Evolutionary conservation across 2,888 invertebrate species (phyloP).

Genomic region (Nycteola revayana): DNA sequence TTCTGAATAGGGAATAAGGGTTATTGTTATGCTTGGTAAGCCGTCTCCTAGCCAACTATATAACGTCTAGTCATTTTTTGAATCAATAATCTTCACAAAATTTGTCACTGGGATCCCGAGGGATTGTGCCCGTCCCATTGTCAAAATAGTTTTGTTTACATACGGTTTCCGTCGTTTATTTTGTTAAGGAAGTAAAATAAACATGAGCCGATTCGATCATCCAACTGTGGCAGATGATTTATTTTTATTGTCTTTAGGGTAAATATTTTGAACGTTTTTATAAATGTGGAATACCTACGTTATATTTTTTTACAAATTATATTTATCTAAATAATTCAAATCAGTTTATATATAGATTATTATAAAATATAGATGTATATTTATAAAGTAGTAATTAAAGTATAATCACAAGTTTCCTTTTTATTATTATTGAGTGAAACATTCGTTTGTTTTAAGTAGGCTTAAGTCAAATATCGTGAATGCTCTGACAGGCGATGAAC

Average conservation of each 20-base stretch:
- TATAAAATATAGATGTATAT: too few relatives aligned
- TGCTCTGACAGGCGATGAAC: constrained; percentile 64
- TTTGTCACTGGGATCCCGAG: constrained; percentile 48
- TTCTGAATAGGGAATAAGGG: constrained; percentile 57
- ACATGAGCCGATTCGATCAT: constrained; percentile 18
- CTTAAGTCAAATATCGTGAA: constrained; percentile 8
- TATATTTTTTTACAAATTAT: too few relatives aligned
- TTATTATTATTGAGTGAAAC: too few relatives aligned
- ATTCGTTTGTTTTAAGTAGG: too few relatives aligned
- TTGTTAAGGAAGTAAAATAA: constrained; percentile 32
- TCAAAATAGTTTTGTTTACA: constrained; percentile 47
- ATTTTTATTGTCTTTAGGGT: constrained; percentile 17
- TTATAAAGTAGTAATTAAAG: too few relatives aligned
- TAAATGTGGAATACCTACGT: too few relatives aligned
- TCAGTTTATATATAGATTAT: too few relatives aligned
- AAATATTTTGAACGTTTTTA: too few relatives aligned
- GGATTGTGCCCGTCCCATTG: constrained; percentile 38
- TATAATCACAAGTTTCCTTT: too few relatives aligned
- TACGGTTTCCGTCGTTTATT: constrained; percentile 33
- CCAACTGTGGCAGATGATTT: constrained; percentile 22
- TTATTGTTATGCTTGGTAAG: constrained; percentile 42
- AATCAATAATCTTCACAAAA: constrained; percentile 57
- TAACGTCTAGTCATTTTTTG: constrained; percentile 51
- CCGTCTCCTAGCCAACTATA: constrained; percentile 35
- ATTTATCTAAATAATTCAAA: too few relatives aligned